Evolutionary conservation across 2,797 vertebrate species (phyloP).

Genomic region (Luscinia megarhynchos): DNA sequence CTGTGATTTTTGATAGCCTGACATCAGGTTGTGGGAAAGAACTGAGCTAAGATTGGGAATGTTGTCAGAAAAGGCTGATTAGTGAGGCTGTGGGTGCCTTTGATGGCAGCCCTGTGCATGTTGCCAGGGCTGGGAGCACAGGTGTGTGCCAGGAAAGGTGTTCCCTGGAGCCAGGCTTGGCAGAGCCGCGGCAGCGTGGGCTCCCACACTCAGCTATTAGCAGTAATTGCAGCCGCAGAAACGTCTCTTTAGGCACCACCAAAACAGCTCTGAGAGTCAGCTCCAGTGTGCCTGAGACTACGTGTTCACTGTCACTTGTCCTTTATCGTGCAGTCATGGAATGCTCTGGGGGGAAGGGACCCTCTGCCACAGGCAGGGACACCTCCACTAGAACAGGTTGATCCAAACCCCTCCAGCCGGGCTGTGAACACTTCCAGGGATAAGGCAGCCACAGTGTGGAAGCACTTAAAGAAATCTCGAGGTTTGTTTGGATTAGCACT

Average conservation of each 20-base stretch:
- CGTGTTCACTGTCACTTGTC: neutral
- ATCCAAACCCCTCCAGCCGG: neutral
- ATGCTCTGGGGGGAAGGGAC: neutral
- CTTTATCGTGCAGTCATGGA: neutral
- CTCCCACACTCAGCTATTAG: neutral
- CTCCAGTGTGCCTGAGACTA: neutral
- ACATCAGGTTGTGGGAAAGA: neutral
- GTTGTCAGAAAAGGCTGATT: neutral
- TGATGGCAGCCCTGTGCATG: neutral
- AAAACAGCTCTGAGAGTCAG: neutral
- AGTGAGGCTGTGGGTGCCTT: neutral
- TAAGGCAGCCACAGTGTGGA: neutral
- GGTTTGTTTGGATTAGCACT: neutral
- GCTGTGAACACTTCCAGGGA: neutral
- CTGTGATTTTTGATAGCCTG: neutral
- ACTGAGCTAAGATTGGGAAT: neutral
- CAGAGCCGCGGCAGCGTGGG: neutral
- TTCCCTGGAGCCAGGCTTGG: slow-evolving; percentile 50
- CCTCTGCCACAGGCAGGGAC: neutral
- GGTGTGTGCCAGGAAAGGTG: slow-evolving; percentile 14
- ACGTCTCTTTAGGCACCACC: slow-evolving; percentile 7
- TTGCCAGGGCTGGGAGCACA: neutral
- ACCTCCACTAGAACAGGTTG: neutral
- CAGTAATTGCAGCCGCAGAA: neutral
- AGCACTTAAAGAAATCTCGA: neutral